Percentiles rank a stretch among this genome's conserved stretches.
Conservation (phyloP, 2,113 vertebrate species). For the Mesocricetus auratus region DNA sequence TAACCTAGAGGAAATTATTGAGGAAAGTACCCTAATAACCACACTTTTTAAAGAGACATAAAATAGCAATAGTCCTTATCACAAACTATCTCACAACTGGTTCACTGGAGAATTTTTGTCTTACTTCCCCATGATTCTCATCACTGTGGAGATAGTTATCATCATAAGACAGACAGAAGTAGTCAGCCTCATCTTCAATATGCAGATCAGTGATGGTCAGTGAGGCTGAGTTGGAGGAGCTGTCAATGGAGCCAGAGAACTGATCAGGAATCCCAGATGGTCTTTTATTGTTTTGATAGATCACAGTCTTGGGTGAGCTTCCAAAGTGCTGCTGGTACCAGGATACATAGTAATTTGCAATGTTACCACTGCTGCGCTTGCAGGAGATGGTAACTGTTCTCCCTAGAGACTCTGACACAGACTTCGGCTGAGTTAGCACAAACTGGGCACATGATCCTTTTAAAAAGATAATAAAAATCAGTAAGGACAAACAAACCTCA, state of each 20-base stretch:
- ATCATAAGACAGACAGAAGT: background rate
- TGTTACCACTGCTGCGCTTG: background rate
- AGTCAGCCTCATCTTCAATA: background rate
- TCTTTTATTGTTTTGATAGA: fast-evolving
- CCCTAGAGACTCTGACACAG: background rate
- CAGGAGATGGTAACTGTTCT: background rate
- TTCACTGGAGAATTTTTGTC: background rate
- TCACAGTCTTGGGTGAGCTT: fast-evolving
- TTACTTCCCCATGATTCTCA: background rate
- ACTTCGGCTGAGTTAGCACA: background rate
- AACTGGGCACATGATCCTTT: background rate
- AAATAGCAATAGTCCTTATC: background rate
- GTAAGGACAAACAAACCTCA: background rate
- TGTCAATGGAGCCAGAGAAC: too few relatives aligned
- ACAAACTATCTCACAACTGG: fast-evolving
- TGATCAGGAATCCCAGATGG: background rate
- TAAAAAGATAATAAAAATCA: background rate
- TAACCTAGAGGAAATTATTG: background rate
- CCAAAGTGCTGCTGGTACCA: background rate
- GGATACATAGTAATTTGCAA: fast-evolving
- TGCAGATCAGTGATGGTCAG: too few relatives aligned
- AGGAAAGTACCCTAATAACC: background rate
- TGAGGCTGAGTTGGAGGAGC: too few relatives aligned
- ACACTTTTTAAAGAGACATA: background rate
- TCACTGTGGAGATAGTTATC: background rate